These are phyloP conservation scores for Pantherophis alleghaniensis DNA, from an alignment of 2,797 vertebrate genomes.

Conservation along the genomic window DNA sequence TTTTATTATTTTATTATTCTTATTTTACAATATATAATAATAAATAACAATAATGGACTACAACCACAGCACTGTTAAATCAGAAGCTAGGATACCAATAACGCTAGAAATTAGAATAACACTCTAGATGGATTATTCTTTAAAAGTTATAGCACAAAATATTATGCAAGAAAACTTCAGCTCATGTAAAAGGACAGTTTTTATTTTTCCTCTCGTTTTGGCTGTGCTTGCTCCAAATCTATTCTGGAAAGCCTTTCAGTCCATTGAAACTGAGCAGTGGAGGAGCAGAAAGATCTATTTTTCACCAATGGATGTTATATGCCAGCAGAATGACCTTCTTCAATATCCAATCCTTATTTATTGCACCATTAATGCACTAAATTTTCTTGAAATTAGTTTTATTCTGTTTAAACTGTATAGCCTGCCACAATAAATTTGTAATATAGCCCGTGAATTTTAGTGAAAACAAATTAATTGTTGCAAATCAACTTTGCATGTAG, in stretches of 20 bases:
- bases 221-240: not conserved
- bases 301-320: not conserved
- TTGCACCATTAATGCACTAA: not conserved
- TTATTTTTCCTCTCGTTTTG: not conserved
- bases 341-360: not conserved
- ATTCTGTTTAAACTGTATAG: not conserved
- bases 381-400: not conserved
- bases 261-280: not conserved
- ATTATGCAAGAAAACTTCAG: not conserved
- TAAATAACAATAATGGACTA: not conserved
- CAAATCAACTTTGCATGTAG: not conserved
- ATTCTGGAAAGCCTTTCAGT: not conserved
- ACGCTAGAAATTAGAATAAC: not conserved
- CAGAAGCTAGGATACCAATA: not conserved
- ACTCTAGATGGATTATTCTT: not conserved
- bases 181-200: not conserved
- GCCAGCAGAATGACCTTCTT: not conserved
- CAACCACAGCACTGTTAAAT: not conserved
- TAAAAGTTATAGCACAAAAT: not conserved
- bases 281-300: not conserved
- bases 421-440: not conserved
- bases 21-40: not conserved
- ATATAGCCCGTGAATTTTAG: not conserved
- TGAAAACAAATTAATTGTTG: not conserved
- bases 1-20: not conserved